These are phyloP conservation scores for Crax fasciolata DNA, from an alignment of 2,797 vertebrate species.

Conservation along the genomic window DNA sequence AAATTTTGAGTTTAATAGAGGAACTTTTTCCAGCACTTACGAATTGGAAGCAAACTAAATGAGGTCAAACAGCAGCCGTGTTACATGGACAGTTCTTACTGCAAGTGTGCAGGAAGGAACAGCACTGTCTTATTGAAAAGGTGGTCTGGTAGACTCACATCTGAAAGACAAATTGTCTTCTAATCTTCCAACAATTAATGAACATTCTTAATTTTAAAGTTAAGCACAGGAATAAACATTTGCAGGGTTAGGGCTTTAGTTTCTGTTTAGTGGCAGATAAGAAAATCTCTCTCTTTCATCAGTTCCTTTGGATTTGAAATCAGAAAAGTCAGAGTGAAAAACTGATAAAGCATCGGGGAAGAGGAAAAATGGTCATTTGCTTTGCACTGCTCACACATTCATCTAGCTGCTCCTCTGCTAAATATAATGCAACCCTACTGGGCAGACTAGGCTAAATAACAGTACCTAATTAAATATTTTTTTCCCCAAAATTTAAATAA, in stretches of 20 bases:
- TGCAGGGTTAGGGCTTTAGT: not conserved
- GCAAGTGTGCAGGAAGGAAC: not conserved
- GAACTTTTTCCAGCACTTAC: not conserved
- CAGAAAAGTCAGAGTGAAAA: not conserved
- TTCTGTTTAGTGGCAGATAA: not conserved
- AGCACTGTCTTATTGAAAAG: not conserved
- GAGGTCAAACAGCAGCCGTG: not conserved
- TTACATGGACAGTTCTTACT: not conserved
- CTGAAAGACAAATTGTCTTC: not conserved
- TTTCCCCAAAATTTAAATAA: not conserved
- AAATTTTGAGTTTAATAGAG: conserved; percentile 51
- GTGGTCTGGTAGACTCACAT: not conserved
- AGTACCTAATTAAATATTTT: not conserved
- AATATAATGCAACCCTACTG: not conserved
- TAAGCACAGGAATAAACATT: not conserved
- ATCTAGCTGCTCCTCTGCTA: not conserved
- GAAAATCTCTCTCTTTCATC: not conserved
- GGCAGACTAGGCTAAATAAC: not conserved
- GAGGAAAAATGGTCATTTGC: not conserved
- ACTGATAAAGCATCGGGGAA: not conserved
- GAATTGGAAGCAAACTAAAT: conserved; percentile 34
- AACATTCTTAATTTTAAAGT: not conserved
- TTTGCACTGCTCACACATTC: not conserved
- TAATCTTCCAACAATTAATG: not conserved
- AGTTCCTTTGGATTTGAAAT: not conserved